phyloP scores from a whole-genome alignment of 2,888 invertebrate species.

The Mesorhabditis sp. region DNA sequence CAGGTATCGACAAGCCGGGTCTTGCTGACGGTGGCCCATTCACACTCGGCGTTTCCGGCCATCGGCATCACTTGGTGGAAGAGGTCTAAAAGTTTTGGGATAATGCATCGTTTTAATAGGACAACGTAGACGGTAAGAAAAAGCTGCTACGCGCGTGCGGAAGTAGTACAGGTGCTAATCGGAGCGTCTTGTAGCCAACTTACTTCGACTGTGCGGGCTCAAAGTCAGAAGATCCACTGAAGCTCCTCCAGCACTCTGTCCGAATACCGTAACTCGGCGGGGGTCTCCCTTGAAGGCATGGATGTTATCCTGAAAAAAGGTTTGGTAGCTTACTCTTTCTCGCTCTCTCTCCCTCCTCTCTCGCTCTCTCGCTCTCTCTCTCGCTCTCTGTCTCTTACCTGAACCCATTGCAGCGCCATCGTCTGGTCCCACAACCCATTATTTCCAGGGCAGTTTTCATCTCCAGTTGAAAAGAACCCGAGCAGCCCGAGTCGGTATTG shows the following conservation, averaged over 20 bases:
- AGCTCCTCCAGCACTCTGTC: conserved; percentile 46
- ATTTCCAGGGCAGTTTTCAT: conserved; percentile 47
- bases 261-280: conserved; percentile 42
- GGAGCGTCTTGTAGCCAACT: neutral
- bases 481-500: conserved; percentile 43
- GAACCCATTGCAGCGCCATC: conserved; percentile 45
- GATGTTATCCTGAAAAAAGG: conserved; percentile 30
- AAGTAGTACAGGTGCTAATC: too few relatives aligned
- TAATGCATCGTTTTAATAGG: too few relatives aligned
- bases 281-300: conserved; percentile 43
- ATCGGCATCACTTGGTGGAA: conserved; percentile 49
- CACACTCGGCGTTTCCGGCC: conserved; percentile 45
- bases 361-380: too few relatives aligned
- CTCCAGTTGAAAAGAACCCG: conserved; percentile 52
- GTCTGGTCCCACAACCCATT: conserved; percentile 51
- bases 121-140: too few relatives aligned
- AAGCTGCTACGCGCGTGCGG: too few relatives aligned
- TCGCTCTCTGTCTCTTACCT: conserved; percentile 11
- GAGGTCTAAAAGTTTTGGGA: conserved; percentile 29
- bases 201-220: conserved; percentile 42
- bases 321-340: neutral
- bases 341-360: too few relatives aligned
- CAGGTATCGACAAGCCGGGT: conserved; percentile 29
- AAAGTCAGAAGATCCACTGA: conserved; percentile 40
- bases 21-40: conserved; percentile 39